Evolutionary conservation across 2,888 invertebrate species (phyloP), one percentile per base, ranked within the genome.

Genomic region (Andrena haemorrhoa): DNA sequence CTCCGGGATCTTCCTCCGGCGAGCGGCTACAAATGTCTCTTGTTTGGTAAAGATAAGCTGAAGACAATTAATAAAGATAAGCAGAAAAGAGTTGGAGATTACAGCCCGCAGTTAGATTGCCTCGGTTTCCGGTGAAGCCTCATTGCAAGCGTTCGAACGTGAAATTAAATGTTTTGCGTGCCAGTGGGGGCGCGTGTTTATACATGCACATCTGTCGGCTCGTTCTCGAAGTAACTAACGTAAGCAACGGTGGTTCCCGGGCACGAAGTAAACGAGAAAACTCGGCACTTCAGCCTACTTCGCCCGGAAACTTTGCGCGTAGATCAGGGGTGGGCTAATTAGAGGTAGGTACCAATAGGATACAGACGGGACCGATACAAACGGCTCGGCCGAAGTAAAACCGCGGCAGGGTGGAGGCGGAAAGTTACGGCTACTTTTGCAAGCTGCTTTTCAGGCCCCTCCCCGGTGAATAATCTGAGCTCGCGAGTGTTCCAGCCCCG

Each of bases 181-280:
- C 41, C 12, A 41, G 41, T 41, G 41, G 41, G 41, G 41, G 16
- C 41, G 41, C 5, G 41, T 41, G 41, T 80, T 80, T 77, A 85
- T 77, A 77, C 56, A 47, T 51, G 73, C 79, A 74, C 81, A 83
- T 87, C 81, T 83, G 88, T 29, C 35, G 76, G 74, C 79, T 81
- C 77, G 68, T 79, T 84, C 78, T 75, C 86, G 8, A 75, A 35
- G 61, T 78, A 66, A 47, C 61, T 33, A 69, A 75, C 65, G 79
- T 83, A 83, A 83, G 77, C 77, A 65, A 29, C 33, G 53, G 56
- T 81, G 76, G 35, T 41, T 41, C 41, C 35, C 64, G 53, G 60
- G 53, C 41, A 74, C 53, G 69, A 78, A 51, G 75, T 70, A 74
- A 61, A 61, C 33, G n/a, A 60, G 61, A 64, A 58, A 71, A 68